Evolutionary conservation across 30 jellyfish, hydroid and myxozoan species (phyloP), one percentile per base, ranked within the genome.

Genomic region (Aurelia coerulea): DNA sequence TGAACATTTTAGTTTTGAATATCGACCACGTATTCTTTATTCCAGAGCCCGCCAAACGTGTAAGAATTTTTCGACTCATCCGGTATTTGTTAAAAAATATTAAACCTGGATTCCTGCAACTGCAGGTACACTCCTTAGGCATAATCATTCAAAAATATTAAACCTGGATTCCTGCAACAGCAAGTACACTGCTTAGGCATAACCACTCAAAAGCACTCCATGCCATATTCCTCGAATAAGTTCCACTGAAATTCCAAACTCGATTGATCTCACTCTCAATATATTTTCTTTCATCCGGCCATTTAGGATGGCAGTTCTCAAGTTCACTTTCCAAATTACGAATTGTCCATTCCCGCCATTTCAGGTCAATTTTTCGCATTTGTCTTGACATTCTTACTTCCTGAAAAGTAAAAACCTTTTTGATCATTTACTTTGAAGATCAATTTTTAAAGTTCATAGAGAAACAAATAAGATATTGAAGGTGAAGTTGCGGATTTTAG

Each of bases 271-370:
- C 98, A 18, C 96, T 67, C 19, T 73, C 93, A 10, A 92, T 67
- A 84, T 79, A 92, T 29, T 92, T 69, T 34, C 97, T 78, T 62
- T 92, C 98, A 52, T 92, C 98, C 17, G 97, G 94, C 98, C 98
- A 92, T 41, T 96, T 73, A 11, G 94, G 95, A 78, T 92, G 98
- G 60, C 97, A 81, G 60, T 81, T 62, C n/a, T 81, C 90, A 39
- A 92, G 76, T 18, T 92, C 97, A 60, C 90, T 80, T 72, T 92
- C 97, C 46, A 92, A 67, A 64, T 92, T 90, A 16, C 90, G 83
- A 4, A 65, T 84, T 46, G 72, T 66, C 98, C 98, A 92, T 5
- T 79, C 95, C 66, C 89, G 78, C 83, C 89, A 86, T 54, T 69
- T 71, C 9, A 62, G 34, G 41, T 85, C 94, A 4, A 60, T 70